A percentile compares a stretch with the other conserved stretches of the same genome.
These are phyloP conservation scores for Sisyra nigra DNA, from an alignment of 2,888 invertebrate species.

Conservation along the genomic window DNA sequence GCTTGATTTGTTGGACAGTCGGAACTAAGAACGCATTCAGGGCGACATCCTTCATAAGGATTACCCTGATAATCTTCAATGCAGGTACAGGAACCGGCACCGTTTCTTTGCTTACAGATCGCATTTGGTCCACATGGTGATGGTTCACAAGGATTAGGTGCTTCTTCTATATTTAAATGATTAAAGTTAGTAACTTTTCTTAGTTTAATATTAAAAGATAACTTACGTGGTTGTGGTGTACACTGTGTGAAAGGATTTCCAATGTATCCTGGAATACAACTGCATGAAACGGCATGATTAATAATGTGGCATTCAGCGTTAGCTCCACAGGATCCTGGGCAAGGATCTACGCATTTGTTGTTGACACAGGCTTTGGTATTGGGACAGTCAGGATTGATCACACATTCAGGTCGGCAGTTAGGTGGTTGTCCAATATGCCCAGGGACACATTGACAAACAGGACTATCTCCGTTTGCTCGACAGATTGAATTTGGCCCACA, in stretches of 20 bases:
- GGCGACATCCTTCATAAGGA: conserved; percentile 73
- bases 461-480: conserved; percentile 41
- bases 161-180: conserved; percentile 30
- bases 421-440: conserved; percentile 66
- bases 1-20: conserved; percentile 72
- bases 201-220: conserved; percentile 4
- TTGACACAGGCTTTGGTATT: conserved; percentile 63
- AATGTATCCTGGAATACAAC: conserved; percentile 55
- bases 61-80: conserved; percentile 69
- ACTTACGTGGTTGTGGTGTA: conserved; percentile 36
- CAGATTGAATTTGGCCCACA: conserved; percentile 73
- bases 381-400: conserved; percentile 66
- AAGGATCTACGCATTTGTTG: conserved; percentile 67
- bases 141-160: conserved; percentile 62
- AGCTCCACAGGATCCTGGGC: conserved; percentile 65
- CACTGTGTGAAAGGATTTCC: conserved; percentile 77
- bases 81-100: conserved; percentile 66
- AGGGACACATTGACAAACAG: conserved; percentile 61
- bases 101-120: conserved; percentile 56
- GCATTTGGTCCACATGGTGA: conserved; percentile 81
- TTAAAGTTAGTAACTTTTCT: not conserved
- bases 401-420: conserved; percentile 68
- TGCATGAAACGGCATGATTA: conserved; percentile 66
- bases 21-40: conserved; percentile 73
- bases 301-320: conserved; percentile 67